Conservation (phyloP, 2,113 vertebrate species). For the Hippolais icterina region DNA sequence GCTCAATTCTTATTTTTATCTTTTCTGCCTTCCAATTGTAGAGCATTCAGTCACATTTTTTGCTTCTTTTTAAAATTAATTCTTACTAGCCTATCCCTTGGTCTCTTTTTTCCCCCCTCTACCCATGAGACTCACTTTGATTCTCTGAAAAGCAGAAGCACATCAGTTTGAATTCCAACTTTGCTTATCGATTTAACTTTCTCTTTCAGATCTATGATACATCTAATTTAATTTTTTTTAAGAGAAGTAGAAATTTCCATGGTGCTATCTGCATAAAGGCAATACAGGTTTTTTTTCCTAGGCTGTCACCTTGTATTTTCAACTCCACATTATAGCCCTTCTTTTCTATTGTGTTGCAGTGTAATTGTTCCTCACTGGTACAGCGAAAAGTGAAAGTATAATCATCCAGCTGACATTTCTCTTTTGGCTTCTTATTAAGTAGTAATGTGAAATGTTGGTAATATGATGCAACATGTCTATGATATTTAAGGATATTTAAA, state of each 20-base stretch:
- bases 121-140: neutral
- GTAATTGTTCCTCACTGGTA: neutral
- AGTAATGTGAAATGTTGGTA: neutral
- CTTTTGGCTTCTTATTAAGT: slow-evolving; percentile 1
- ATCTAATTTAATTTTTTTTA: neutral
- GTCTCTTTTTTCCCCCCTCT: neutral
- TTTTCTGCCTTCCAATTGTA: neutral
- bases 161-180: neutral
- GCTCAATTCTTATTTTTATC: neutral
- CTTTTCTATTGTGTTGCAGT: neutral
- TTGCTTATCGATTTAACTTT: neutral
- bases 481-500: neutral
- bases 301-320: slow-evolving; percentile 10
- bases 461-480: neutral
- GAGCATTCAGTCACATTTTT: neutral
- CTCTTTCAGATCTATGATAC: neutral
- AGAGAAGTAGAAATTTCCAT: neutral
- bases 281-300: neutral
- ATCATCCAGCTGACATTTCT: neutral
- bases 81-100: neutral
- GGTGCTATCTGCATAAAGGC: neutral
- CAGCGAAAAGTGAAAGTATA: neutral
- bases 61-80: neutral
- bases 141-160: neutral
- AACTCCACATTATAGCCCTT: neutral